These are phyloP conservation scores for Ruditapes philippinarum DNA, from an alignment of 1,140 invertebrate genomes.

Conservation along the genomic window DNA sequence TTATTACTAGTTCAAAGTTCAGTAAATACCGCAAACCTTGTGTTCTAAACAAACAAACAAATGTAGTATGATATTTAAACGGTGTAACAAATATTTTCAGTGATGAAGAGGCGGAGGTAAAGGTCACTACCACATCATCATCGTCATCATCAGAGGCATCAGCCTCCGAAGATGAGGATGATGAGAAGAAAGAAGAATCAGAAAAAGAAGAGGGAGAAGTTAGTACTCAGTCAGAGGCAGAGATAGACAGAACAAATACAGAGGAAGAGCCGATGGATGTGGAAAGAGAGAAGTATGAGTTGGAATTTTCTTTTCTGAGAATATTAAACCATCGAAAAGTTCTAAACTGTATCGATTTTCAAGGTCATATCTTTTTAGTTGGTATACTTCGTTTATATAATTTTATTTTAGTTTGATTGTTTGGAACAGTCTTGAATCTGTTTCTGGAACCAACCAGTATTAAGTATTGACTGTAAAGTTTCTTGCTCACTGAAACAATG, in stretches of 20 bases:
- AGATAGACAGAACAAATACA: conserved; percentile 51
- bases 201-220: conserved; percentile 70
- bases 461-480: too few relatives aligned
- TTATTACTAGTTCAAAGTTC: too few relatives aligned
- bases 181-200: conserved; percentile 73
- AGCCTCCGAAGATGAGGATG: conserved; percentile 18
- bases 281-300: not conserved
- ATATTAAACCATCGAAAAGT: not conserved
- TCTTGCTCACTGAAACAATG: too few relatives aligned
- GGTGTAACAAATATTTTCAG: too few relatives aligned
- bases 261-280: conserved; percentile 73
- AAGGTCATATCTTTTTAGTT: not conserved
- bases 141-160: conserved; percentile 9
- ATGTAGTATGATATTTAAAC: too few relatives aligned
- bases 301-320: too few relatives aligned
- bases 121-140: conserved; percentile 39
- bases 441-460: too few relatives aligned
- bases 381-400: too few relatives aligned
- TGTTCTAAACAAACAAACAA: too few relatives aligned
- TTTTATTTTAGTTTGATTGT: too few relatives aligned
- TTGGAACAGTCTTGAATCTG: too few relatives aligned
- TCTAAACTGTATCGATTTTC: not conserved
- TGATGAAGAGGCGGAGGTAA: conserved; percentile 33
- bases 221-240: conserved; percentile 63
- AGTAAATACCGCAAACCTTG: too few relatives aligned